Percentiles rank a stretch among this genome's conserved stretches.
These are phyloP conservation scores for Andricus quercusramuli DNA, from an alignment of 2,888 invertebrate species.

Conservation along the genomic window DNA sequence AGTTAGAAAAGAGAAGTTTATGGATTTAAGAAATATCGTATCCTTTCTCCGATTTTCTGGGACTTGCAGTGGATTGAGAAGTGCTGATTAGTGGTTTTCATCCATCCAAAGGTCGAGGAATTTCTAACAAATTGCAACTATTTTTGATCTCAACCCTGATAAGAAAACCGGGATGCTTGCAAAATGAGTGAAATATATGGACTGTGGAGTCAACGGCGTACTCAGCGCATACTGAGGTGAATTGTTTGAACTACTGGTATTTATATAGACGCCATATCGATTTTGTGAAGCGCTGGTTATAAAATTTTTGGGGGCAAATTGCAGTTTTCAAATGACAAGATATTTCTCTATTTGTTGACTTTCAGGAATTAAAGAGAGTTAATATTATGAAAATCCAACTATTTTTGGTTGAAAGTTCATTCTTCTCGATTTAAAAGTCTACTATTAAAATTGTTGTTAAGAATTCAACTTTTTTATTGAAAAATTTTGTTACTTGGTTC, in stretches of 20 bases:
- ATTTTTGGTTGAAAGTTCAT: too few relatives aligned
- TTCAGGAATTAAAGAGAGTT: too few relatives aligned
- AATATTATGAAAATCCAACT: too few relatives aligned
- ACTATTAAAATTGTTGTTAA: too few relatives aligned
- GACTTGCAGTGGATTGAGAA: neutral
- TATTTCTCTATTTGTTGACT: too few relatives aligned
- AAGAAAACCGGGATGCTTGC: neutral
- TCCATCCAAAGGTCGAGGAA: neutral
- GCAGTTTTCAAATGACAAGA: too few relatives aligned
- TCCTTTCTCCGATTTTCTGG: neutral
- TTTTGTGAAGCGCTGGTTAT: conserved; percentile 13
- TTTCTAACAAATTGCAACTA: neutral
- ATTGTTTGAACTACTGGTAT: conserved; percentile 55
- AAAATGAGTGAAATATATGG: conserved; percentile 39
- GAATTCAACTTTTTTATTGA: too few relatives aligned
- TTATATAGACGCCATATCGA: conserved; percentile 16
- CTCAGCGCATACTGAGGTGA: conserved; percentile 59
- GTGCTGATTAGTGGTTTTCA: neutral
- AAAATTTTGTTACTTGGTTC: too few relatives aligned
- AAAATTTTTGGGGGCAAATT: neutral
- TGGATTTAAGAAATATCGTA: neutral
- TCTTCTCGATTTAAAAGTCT: too few relatives aligned
- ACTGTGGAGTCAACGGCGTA: conserved; percentile 41
- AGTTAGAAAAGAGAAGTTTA: neutral
- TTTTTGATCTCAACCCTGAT: conserved; percentile 19